Percentiles rank a stretch among this genome's conserved stretches.
Conservation (phyloP, 2,797 vertebrate species). For the Chrosomus eos region DNA sequence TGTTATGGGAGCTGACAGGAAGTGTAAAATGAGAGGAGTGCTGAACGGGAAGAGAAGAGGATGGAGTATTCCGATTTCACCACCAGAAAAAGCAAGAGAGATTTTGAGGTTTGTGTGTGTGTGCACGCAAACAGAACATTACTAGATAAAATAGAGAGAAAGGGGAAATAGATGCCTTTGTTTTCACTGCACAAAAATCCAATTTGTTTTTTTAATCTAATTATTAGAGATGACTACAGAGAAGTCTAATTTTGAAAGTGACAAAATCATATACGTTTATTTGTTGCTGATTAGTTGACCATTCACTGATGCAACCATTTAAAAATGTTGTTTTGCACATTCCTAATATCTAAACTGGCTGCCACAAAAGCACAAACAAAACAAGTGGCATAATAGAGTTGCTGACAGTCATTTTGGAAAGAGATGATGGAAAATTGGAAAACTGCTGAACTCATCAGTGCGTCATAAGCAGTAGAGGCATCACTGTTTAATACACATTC, state of each 20-base stretch:
- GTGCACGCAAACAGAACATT: not conserved
- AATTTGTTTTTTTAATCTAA: not conserved
- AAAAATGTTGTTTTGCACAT: not conserved
- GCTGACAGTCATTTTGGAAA: not conserved
- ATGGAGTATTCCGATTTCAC: constrained; percentile 12
- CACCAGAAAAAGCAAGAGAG: constrained; percentile 18
- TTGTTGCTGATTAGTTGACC: not conserved
- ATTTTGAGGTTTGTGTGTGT: not conserved
- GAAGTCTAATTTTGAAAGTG: not conserved
- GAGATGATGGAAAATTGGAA: not conserved
- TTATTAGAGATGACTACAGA: not conserved
- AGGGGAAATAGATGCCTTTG: not conserved
- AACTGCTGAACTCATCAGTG: constrained; percentile 8
- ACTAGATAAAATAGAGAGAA: not conserved
- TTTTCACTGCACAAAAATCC: not conserved
- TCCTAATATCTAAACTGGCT: not conserved
- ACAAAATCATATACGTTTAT: not conserved
- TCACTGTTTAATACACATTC: constrained; percentile 22
- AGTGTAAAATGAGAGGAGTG: constrained; percentile 61
- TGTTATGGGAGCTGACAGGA: constrained; percentile 50
- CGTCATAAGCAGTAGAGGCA: not conserved
- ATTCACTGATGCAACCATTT: not conserved
- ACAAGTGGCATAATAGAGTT: not conserved
- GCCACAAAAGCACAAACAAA: not conserved
- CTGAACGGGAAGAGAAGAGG: constrained; percentile 60